Conservation (phyloP, 1,140 invertebrate species). For the Colletes gigas region DNA sequence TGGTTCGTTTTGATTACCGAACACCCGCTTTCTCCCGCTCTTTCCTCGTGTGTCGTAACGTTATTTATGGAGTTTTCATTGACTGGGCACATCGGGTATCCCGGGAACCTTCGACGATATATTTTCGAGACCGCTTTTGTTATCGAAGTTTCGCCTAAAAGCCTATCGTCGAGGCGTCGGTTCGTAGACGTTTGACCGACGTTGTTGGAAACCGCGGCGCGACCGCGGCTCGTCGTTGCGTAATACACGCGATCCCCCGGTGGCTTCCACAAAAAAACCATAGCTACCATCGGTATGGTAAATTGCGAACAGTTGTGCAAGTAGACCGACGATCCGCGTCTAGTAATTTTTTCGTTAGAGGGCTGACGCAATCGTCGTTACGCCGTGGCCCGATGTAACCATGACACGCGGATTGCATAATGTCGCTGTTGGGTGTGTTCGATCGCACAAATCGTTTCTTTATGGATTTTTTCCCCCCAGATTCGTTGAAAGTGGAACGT, state of each 20-base stretch:
- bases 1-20: no score
- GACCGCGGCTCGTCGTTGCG: not conserved
- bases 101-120: no score
- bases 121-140: no score
- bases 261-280: not conserved
- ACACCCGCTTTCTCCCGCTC: no score
- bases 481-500: not conserved
- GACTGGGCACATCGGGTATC: no score
- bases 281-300: not conserved
- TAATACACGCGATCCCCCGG: not conserved
- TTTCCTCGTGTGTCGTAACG: no score
- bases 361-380: not conserved
- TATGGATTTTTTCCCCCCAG: not conserved
- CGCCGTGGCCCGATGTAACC: not conserved
- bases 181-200: no score
- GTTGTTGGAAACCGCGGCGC: not conserved
- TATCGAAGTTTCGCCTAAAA: no score
- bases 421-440: not conserved
- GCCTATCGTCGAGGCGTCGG: no score
- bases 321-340: not conserved
- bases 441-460: not conserved
- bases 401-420: not conserved
- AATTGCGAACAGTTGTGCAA: conserved; percentile 15
- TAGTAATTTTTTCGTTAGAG: not conserved
- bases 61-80: no score